Percentiles rank a stretch among this genome's conserved stretches.
Evolutionary conservation across 2,113 vertebrate genomes (phyloP).

Genomic region (Ceyx cyanopectus): DNA sequence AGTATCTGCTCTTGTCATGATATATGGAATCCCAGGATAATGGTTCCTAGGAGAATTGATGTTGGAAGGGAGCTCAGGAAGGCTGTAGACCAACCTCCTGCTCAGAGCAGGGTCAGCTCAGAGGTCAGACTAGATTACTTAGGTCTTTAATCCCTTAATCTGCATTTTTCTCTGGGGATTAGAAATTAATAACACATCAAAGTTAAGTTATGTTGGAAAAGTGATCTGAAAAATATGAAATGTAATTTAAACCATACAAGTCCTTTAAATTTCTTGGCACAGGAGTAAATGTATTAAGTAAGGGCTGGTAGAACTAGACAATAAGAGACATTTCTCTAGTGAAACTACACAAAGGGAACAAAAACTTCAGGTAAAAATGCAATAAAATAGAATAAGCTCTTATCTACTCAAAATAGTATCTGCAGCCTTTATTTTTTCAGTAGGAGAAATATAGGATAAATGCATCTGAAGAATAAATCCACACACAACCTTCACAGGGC

Average conservation of each 20-base stretch:
- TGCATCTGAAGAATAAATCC: neutral
- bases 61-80: too few species aligned
- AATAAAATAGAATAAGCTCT: constrained; percentile 7
- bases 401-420: neutral
- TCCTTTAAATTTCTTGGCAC: neutral
- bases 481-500: neutral
- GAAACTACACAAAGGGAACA: neutral
- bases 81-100: too few species aligned
- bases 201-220: neutral
- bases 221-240: neutral
- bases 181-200: neutral
- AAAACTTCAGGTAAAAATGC: neutral
- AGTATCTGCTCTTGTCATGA: neutral
- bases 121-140: neutral
- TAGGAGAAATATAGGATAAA: neutral
- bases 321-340: neutral
- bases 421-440: neutral
- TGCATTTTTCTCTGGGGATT: neutral
- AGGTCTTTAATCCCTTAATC: neutral
- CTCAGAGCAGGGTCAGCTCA: neutral
- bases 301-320: neutral
- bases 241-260: neutral
- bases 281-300: constrained; percentile 24
- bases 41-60: neutral
- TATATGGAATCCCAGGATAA: neutral